Evolutionary conservation across 2,113 vertebrate genomes (phyloP).

Genomic region (Bujurquina vittata): DNA sequence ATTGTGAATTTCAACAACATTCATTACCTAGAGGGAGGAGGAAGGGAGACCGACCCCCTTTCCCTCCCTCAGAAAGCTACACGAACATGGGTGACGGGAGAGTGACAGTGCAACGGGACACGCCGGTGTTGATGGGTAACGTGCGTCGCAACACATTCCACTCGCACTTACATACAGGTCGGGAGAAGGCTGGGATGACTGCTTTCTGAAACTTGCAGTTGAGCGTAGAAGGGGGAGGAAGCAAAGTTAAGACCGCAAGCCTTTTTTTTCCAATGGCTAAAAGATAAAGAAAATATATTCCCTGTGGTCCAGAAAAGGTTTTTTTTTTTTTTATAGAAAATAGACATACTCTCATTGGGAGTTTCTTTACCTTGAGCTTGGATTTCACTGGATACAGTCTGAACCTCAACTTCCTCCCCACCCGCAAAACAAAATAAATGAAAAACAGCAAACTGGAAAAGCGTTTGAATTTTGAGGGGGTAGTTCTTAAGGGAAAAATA

Average conservation of each 20-base stretch:
- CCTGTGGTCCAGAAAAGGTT: slow-evolving; percentile 71
- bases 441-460: background rate
- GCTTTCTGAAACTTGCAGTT: slow-evolving; percentile 29
- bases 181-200: slow-evolving; percentile 19
- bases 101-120: slow-evolving; percentile 55
- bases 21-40: slow-evolving; percentile 51
- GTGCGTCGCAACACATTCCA: slow-evolving; percentile 63
- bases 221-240: slow-evolving; percentile 32
- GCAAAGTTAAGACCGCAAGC: slow-evolving; percentile 24
- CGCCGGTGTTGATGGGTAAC: slow-evolving; percentile 67
- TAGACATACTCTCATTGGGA: slow-evolving; percentile 54
- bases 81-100: slow-evolving; percentile 51
- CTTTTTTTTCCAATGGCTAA: slow-evolving; percentile 29
- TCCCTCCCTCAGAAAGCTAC: slow-evolving; percentile 62
- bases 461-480: slow-evolving; percentile 13
- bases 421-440: slow-evolving; percentile 35
- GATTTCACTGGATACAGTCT: slow-evolving; percentile 29
- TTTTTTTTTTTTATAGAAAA: slow-evolving; percentile 55
- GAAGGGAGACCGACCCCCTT: background rate
- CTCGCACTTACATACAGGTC: slow-evolving; percentile 50
- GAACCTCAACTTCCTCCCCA: slow-evolving; percentile 58
- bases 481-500: slow-evolving; percentile 35
- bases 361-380: slow-evolving; percentile 58
- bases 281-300: slow-evolving; percentile 59
- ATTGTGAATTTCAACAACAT: slow-evolving; percentile 79